phyloP scores from a whole-genome alignment of 2,888 invertebrate genomes.

The Aricia artaxerxes region DNA sequence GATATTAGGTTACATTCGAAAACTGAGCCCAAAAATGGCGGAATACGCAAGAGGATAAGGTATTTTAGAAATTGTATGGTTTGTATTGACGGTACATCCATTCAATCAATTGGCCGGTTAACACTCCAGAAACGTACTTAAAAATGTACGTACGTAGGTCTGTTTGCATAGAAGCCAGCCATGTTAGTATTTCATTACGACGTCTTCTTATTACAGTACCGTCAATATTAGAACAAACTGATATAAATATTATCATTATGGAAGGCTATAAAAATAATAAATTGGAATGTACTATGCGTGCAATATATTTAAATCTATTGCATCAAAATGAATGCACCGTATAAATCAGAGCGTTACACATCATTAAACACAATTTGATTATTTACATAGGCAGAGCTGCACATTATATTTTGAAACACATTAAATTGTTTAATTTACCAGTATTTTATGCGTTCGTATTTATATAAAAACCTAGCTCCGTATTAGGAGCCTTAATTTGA shows the following conservation, averaged over 20 bases:
- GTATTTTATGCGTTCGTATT: not conserved
- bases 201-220: not conserved
- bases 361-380: constrained; percentile 23
- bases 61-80: not conserved
- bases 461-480: not conserved
- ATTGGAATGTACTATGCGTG: not conserved
- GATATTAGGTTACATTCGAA: constrained; percentile 40
- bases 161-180: too few species aligned
- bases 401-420: constrained; percentile 10
- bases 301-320: constrained; percentile 13
- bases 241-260: not conserved
- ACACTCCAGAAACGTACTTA: not conserved
- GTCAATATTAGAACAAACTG: not conserved
- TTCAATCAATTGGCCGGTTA: not conserved
- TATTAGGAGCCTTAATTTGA: not conserved
- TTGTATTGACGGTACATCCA: not conserved
- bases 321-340: not conserved
- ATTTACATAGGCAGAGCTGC: not conserved
- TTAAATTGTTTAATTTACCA: constrained; percentile 15
- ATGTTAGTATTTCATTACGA: too few species aligned
- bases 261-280: not conserved
- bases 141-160: too few species aligned
- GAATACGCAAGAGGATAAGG: not conserved
- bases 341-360: constrained; percentile 18
- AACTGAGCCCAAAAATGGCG: not conserved